Evolutionary conservation across 2,113 vertebrate species (phyloP), one percentile per base, ranked within the genome.

Genomic region (Oreocharis arfaki): DNA sequence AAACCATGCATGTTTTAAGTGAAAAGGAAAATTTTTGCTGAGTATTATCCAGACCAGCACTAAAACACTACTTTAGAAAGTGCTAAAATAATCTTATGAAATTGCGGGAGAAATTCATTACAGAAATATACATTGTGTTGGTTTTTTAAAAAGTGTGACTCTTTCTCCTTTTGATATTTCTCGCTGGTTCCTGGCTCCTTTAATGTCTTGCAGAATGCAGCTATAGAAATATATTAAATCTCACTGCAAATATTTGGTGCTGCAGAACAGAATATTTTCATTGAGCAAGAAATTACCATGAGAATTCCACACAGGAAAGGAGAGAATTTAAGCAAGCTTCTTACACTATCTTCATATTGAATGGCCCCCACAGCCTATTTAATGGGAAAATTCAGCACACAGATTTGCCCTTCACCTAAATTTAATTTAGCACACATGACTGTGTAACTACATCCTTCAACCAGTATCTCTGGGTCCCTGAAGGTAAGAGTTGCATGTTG

Each of bases 191-290:
- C 65, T 88, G 39, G 8, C 17, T 90, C 17, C 21, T 76, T 84
- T 67, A 56, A n/a, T 50, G n/a, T 63, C 53, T 75, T 88, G 56
- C 27, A 64, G 60, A 87, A 68, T 3, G 10, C 53, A 81, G 33
- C 44, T 68, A 74, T 52, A 52, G 39, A 89, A 91, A 79, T 59
- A 64, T 35, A 90, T 75, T 82, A 84, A 91, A 87, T 84, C 61
- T 92, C 80, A 64, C 49, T 75, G 73, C 84, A 96, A 92, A 95
- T 80, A 74, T 89, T 89, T 77, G 86, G 35, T 74, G 15, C 53
- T 73, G 22, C 46, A 86, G 83, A 84, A 84, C 35, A 78, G 47
- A 79, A 32, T 81, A 89, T 87, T 95, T 95, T 82, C 75, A 63
- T 53, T 47, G 53, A 33, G 33, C 63, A 55, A 84, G 63, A 88